Percentiles rank a stretch among this genome's conserved stretches.
phyloP scores from a whole-genome alignment of 2,888 invertebrate genomes.

The Phlogophora meticulosa region DNA sequence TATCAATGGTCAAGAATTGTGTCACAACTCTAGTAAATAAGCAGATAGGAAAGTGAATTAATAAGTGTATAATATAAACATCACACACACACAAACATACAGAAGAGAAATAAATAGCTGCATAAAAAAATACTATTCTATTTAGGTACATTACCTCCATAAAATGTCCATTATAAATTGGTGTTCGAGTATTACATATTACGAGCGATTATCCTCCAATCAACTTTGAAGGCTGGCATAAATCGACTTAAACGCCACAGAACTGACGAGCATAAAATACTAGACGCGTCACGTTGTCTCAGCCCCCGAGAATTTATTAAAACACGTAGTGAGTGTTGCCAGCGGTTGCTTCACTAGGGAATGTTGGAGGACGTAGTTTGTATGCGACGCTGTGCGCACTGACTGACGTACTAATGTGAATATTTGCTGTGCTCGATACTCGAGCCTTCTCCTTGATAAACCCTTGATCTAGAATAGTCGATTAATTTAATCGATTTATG shows the following conservation, averaged over 20 bases:
- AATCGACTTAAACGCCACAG: constrained; percentile 48
- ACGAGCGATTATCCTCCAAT: constrained; percentile 46
- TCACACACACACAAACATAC: neutral
- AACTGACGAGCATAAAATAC: constrained; percentile 38
- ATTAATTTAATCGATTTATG: constrained; percentile 57
- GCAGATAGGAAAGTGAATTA: neutral
- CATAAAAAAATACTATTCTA: neutral
- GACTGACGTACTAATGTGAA: constrained; percentile 59
- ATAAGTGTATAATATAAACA: too few relatives aligned
- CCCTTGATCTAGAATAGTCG: constrained; percentile 78
- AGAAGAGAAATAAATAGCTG: constrained; percentile 6
- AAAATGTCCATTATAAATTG: too few relatives aligned
- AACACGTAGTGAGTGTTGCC: constrained; percentile 65
- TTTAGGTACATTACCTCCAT: too few relatives aligned
- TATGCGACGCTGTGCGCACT: constrained; percentile 72
- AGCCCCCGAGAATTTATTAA: constrained; percentile 52
- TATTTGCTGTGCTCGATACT: constrained; percentile 66
- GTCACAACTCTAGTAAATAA: neutral
- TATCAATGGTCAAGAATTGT: neutral
- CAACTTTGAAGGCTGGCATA: constrained; percentile 51
- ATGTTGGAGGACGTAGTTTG: constrained; percentile 78
- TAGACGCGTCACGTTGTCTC: constrained; percentile 49
- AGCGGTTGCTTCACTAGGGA: constrained; percentile 75
- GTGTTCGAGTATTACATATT: too few relatives aligned
- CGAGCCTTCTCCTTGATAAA: constrained; percentile 68